Evolutionary conservation across 2,797 vertebrate species (phyloP).

Genomic region (Propithecus deckenii): DNA sequence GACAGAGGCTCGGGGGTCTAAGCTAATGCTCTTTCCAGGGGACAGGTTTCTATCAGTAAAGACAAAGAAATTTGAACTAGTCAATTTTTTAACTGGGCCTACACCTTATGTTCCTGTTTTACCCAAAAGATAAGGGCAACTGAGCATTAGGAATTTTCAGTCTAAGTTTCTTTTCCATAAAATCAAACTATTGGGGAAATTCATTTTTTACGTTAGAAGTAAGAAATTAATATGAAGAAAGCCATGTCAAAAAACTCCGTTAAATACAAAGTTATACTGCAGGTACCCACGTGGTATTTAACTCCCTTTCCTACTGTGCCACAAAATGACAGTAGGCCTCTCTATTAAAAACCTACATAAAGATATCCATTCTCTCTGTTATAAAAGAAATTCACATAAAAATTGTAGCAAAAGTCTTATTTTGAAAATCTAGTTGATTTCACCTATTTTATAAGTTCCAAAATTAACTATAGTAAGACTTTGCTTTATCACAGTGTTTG

Average conservation of each 20-base stretch:
- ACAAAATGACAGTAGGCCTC: not conserved
- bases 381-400: not conserved
- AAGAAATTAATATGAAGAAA: not conserved
- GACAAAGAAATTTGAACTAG: not conserved
- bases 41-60: not conserved
- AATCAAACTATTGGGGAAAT: not conserved
- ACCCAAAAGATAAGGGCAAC: not conserved
- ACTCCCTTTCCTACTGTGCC: not conserved
- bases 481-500: not conserved
- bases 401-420: not conserved
- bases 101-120: not conserved
- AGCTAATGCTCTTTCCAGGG: not conserved
- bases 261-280: conserved; percentile 16
- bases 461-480: not conserved
- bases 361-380: conserved; percentile 9
- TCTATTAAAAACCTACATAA: not conserved
- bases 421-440: not conserved
- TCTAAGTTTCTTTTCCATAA: not conserved
- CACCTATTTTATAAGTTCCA: not conserved
- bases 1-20: not conserved
- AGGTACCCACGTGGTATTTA: not conserved
- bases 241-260: not conserved
- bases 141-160: not conserved
- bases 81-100: not conserved
- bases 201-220: not conserved